Evolutionary conservation across 1,140 invertebrate species (phyloP).

Genomic region (Atta texana): DNA sequence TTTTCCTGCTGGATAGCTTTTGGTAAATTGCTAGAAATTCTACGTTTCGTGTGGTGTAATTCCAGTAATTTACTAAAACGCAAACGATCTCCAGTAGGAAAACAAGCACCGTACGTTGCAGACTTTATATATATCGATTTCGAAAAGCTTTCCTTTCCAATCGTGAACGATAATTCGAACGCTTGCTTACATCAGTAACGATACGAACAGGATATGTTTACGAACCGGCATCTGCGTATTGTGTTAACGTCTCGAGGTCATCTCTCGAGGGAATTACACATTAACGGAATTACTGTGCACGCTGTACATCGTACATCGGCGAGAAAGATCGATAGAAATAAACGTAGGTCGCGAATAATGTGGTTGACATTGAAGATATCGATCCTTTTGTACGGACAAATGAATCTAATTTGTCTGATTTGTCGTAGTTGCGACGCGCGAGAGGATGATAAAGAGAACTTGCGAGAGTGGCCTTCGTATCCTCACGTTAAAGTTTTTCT

Average conservation of each 20-base stretch:
- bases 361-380: constrained; percentile 6
- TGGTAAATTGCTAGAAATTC: no score
- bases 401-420: neutral
- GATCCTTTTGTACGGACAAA: neutral
- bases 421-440: constrained; percentile 6
- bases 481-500: neutral
- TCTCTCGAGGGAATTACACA: neutral
- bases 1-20: no score
- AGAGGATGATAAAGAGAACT: constrained; percentile 5
- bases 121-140: neutral
- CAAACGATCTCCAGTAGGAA: no score
- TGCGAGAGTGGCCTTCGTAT: neutral
- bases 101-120: no score
- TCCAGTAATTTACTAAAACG: no score
- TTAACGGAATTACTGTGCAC: neutral
- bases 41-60: no score
- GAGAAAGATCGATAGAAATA: constrained; percentile 12
- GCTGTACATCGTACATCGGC: neutral
- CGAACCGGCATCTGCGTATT: neutral
- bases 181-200: neutral
- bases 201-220: constrained; percentile 8
- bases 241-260: neutral
- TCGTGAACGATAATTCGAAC: neutral
- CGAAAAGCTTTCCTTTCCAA: neutral
- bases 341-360: neutral